Evolutionary conservation across 2,888 invertebrate genomes (phyloP), one percentile per base, ranked within the genome.

Genomic region (Ormia ochracea): DNA sequence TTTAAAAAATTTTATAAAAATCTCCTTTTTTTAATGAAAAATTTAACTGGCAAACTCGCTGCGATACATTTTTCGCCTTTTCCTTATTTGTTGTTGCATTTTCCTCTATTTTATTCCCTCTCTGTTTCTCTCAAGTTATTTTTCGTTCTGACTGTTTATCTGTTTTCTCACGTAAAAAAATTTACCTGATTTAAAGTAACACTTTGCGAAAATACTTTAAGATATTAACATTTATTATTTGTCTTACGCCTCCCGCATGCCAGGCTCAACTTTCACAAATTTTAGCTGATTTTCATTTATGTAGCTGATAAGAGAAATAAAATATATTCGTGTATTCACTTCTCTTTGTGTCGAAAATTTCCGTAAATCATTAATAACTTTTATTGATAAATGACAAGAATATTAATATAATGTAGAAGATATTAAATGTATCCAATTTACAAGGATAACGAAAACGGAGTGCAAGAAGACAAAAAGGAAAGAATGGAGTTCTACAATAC

Each of bases 291-390:
- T 17, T 50, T 36, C 23, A 33, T 31, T n/a, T 14, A 14, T 2
- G 12, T 6, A 23, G 2, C 17, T 45, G 48, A 48, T 50, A 41
- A 26, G 9, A 28, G 26, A 43, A 36, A 69, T 9, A 45, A 31
- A 43, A 45, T 56, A 14, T 45, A 45, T 69, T 58, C 48, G n/a
- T n/a, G 17, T 26, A 48, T 50, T 58, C 45, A 19, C n/a, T 9
- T 63, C 52, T 43, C 19, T 52, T 58, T 41, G 52, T 36, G 21
- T 28, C 33, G 54, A 52, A 48, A 78, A 78, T 66, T 78, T 72
- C 66, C 78, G 26, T 36, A 72, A 78, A 72, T 63, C 78, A 74
- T 78, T 78, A 74, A 78, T 73, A 78, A 78, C 63, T 74, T 74
- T 74, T 74, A 78, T 78, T 73, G 73, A 78, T 73, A 78, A 78